These are phyloP conservation scores for Neopipo cinnamomea DNA, from an alignment of 2,113 vertebrate species.

Conservation along the genomic window DNA sequence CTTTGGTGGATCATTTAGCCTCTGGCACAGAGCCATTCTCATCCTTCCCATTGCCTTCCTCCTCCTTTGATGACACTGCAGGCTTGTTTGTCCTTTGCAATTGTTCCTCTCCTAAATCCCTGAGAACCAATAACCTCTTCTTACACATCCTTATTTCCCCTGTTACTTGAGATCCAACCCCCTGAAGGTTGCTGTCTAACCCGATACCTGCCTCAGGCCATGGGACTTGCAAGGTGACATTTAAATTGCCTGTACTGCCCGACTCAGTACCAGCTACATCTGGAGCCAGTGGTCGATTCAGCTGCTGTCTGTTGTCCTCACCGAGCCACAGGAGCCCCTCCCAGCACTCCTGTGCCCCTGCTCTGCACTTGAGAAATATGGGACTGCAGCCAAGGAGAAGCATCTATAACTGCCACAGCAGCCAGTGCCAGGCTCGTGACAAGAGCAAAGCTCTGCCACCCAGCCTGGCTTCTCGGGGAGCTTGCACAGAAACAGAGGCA, in stretches of 20 bases:
- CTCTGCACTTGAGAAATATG: not conserved
- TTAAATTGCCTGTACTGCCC: not conserved
- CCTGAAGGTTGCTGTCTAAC: not conserved
- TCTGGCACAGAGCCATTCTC: not conserved
- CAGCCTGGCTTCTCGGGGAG: not conserved
- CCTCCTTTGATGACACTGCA: not conserved
- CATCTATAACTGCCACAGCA: not conserved
- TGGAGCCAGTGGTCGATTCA: not conserved
- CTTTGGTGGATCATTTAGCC: not conserved
- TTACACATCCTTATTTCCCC: not conserved
- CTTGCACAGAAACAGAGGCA: not conserved
- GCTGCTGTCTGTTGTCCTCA: not conserved
- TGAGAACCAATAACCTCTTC: not conserved
- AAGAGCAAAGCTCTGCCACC: not conserved
- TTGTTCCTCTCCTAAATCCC: not conserved
- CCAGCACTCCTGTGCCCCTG: not conserved
- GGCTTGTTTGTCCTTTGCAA: not conserved
- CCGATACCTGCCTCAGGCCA: not conserved
- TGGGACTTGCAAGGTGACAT: constrained; percentile 4
- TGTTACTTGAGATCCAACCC: not conserved
- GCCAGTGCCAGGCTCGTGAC: not conserved
- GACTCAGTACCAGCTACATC: not conserved
- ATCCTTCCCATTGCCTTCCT: not conserved
- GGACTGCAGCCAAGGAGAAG: not conserved
- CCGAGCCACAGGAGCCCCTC: not conserved